Conservation (phyloP, 2,797 vertebrate species). For the Sphenopsis melanotis region DNA sequence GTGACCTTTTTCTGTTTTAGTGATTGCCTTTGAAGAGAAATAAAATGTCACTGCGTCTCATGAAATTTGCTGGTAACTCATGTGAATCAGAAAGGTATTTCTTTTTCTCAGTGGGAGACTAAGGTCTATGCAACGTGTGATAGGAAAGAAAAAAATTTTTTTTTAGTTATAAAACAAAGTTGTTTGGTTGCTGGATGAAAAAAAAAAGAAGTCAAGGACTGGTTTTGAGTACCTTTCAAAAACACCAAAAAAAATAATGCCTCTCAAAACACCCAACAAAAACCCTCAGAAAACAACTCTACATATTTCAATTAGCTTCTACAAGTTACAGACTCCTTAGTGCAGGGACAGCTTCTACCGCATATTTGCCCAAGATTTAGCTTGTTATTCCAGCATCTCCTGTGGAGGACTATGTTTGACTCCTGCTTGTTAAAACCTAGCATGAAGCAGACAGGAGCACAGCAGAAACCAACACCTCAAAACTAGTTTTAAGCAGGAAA, state of each 20-base stretch:
- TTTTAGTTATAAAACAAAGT: not conserved
- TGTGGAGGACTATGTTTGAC: not conserved
- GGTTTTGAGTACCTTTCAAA: not conserved
- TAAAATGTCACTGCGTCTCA: not conserved
- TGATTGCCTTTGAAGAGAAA: slow-evolving; percentile 1
- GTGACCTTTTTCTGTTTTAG: slow-evolving; percentile 29
- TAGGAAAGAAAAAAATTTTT: not conserved
- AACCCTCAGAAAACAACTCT: not conserved
- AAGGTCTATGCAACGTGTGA: not conserved
- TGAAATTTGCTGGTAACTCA: not conserved
- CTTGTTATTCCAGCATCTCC: not conserved
- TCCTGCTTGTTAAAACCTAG: not conserved
- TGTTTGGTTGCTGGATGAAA: not conserved
- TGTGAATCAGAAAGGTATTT: not conserved
- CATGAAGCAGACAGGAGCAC: not conserved
- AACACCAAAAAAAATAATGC: not conserved
- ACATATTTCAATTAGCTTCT: not conserved
- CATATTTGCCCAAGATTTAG: not conserved
- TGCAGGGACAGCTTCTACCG: not conserved
- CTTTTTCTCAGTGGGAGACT: not conserved
- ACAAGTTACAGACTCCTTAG: not conserved
- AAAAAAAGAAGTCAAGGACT: not conserved
- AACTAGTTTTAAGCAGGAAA: not conserved
- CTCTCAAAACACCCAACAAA: not conserved
- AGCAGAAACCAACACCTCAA: not conserved